Conservation (phyloP, 1,140 invertebrate species). For the Gonioctena quinquepunctata region DNA sequence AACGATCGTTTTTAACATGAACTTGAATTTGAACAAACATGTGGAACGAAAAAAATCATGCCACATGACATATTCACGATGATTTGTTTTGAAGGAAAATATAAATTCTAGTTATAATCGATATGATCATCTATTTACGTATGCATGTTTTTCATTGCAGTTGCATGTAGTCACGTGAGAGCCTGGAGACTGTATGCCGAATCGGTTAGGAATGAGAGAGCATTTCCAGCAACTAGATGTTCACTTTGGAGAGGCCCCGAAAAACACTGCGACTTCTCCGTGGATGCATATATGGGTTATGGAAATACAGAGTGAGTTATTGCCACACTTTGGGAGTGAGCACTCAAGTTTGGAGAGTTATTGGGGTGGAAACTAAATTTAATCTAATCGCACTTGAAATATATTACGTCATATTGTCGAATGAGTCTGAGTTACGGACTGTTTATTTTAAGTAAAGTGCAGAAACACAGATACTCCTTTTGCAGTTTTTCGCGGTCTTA, state of each 20-base stretch:
- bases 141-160: slow-evolving; percentile 49
- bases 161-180: slow-evolving; percentile 68
- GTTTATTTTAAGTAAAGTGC: not conserved
- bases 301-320: slow-evolving; percentile 48
- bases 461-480: no score
- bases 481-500: no score
- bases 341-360: no score
- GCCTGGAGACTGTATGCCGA: slow-evolving; percentile 67
- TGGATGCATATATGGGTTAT: slow-evolving; percentile 66
- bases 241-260: slow-evolving; percentile 53
- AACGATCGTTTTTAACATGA: no score
- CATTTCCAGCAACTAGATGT: slow-evolving; percentile 57
- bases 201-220: slow-evolving; percentile 55
- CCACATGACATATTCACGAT: no score
- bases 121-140: not conserved
- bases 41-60: no score
- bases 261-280: slow-evolving; percentile 53
- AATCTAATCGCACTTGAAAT: no score
- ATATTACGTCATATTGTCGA: no score
- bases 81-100: not conserved
- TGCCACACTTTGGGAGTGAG: not conserved
- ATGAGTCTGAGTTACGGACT: no score
- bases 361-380: no score
- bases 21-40: no score
- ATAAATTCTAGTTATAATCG: not conserved